Conservation (phyloP, 2,113 vertebrate species). For the Rana temporaria region DNA sequence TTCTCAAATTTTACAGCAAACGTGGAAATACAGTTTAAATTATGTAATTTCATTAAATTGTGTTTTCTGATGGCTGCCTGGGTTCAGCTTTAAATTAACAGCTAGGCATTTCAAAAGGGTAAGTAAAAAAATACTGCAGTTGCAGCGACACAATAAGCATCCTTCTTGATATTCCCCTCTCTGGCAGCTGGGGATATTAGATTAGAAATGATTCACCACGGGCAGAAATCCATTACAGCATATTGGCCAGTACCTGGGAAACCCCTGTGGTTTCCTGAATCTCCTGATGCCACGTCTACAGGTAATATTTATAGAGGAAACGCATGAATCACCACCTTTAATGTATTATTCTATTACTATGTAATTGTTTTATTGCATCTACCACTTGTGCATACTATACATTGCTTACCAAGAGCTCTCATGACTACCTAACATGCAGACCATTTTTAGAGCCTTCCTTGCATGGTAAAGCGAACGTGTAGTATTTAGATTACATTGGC, state of each 20-base stretch:
- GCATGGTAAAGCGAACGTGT: no score
- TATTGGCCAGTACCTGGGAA: constrained; percentile 51
- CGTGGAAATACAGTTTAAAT: no score
- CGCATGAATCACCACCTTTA: constrained; percentile 22
- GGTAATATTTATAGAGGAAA: neutral
- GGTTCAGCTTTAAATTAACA: no score
- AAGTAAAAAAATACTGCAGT: no score
- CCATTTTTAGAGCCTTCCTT: no score
- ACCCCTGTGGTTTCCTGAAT: constrained; percentile 33
- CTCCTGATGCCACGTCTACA: neutral
- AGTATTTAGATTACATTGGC: no score
- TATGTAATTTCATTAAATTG: no score
- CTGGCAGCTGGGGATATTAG: neutral
- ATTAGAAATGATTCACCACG: constrained; percentile 58
- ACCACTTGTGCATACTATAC: neutral
- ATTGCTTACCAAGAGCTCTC: neutral
- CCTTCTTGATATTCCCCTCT: neutral
- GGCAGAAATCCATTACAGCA: constrained; percentile 55
- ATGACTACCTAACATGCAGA: no score
- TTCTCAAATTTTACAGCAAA: no score
- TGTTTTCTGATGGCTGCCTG: no score
- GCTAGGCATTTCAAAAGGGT: no score
- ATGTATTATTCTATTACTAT: neutral
- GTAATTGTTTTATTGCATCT: constrained; percentile 12
- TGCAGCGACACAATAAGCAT: neutral